phyloP scores from a whole-genome alignment of 2,888 invertebrate species.

The Dione juno region DNA sequence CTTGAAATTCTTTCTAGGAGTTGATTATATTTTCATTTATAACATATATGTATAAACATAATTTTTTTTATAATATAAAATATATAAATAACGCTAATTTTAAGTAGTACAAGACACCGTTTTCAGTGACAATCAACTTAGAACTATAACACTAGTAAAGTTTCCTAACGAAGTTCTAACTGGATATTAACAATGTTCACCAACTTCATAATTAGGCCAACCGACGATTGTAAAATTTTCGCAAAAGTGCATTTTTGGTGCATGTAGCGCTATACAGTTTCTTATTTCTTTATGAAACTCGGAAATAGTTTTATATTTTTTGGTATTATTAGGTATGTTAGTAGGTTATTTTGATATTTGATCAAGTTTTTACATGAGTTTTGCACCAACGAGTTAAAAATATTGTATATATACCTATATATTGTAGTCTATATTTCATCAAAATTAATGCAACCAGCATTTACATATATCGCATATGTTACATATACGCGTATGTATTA shows the following conservation, averaged over 20 bases:
- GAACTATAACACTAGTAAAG: constrained; percentile 57
- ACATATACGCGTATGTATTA: too few relatives aligned
- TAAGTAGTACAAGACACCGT: constrained; percentile 41
- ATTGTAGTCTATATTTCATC: too few relatives aligned
- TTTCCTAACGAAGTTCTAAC: constrained; percentile 76
- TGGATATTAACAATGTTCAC: constrained; percentile 56
- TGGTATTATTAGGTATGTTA: background rate
- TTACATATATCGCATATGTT: too few relatives aligned
- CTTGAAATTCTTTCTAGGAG: too few relatives aligned
- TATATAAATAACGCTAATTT: background rate
- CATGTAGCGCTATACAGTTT: constrained; percentile 17
- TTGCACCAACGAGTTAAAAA: too few relatives aligned
- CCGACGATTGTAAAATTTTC: constrained; percentile 35
- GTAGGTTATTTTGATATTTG: background rate
- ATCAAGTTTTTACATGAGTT: background rate
- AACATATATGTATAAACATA: too few relatives aligned
- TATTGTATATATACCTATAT: too few relatives aligned
- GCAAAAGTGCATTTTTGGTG: constrained; percentile 12
- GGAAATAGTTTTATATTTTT: background rate
- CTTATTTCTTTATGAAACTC: background rate
- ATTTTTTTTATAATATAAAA: too few relatives aligned
- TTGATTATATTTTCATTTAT: too few relatives aligned
- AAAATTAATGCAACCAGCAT: too few relatives aligned
- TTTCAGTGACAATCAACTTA: constrained; percentile 69
- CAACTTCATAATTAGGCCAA: constrained; percentile 39